Evolutionary conservation across 2,113 vertebrate genomes (phyloP).

Genomic region (Probosciger aterrimus): DNA sequence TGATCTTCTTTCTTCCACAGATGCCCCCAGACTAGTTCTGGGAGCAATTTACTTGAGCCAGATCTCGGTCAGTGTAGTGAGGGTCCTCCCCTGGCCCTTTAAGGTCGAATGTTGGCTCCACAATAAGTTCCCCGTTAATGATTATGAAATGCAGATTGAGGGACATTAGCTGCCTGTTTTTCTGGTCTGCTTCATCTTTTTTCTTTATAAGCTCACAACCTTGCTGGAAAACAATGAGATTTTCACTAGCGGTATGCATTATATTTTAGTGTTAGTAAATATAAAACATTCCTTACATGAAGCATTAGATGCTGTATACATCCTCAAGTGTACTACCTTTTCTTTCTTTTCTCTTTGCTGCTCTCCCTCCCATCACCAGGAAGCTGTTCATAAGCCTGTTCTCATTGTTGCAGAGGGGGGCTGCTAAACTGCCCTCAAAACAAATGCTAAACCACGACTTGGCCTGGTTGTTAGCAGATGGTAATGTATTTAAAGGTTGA

Average conservation of each 20-base stretch:
- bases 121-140: neutral
- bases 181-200: neutral
- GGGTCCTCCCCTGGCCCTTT: neutral
- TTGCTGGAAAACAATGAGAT: neutral
- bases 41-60: neutral
- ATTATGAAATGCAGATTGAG: neutral
- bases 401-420: neutral
- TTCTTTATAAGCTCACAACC: neutral
- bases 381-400: neutral
- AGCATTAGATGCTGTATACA: neutral
- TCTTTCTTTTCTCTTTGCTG: neutral
- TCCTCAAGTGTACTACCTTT: neutral
- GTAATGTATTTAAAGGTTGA: neutral
- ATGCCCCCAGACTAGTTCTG: neutral
- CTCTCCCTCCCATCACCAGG: neutral
- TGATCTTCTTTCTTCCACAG: neutral
- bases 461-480: slow-evolving; percentile 6
- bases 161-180: neutral
- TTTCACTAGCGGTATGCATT: neutral
- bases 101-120: neutral
- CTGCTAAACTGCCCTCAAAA: neutral
- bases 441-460: neutral
- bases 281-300: neutral
- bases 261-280: neutral
- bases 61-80: neutral